A percentile compares a stretch with the other conserved stretches of the same genome.
Conservation (phyloP, 2,888 invertebrate species). For the Microctonus aethiopoides region DNA sequence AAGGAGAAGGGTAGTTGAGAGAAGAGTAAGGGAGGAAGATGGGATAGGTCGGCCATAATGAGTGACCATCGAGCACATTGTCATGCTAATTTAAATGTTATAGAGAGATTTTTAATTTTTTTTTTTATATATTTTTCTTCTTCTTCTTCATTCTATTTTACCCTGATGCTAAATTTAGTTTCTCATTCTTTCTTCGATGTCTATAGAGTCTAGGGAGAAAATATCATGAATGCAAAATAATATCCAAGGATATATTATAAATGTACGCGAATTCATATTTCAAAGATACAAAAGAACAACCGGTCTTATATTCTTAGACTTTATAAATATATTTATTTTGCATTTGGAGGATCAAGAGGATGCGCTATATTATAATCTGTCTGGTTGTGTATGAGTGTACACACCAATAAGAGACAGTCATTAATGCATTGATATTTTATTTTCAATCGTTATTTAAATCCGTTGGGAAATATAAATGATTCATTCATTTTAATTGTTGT, state of each 20-base stretch:
- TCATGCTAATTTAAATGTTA: conserved; percentile 60
- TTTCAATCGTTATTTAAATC: conserved; percentile 25
- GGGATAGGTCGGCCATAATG: conserved; percentile 57
- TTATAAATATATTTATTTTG: too few species aligned
- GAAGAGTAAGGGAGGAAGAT: conserved; percentile 37
- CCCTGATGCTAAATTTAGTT: conserved; percentile 4
- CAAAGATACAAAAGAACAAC: too few species aligned
- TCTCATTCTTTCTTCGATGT: conserved; percentile 20
- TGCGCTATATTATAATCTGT: conserved; percentile 25
- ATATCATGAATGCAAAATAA: conserved; percentile 40
- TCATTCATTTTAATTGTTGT: conserved; percentile 31
- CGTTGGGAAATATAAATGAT: conserved; percentile 4
- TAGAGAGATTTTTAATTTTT: conserved; percentile 48
- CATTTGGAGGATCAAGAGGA: too few species aligned
- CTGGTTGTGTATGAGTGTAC: conserved; percentile 10
- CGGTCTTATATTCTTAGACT: conserved; percentile 55
- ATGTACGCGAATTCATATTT: too few species aligned
- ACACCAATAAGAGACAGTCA: conserved; percentile 44
- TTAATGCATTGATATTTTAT: conserved; percentile 36
- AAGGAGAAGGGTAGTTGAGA: conserved; percentile 18
- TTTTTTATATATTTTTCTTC: conserved; percentile 29
- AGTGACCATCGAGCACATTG: conserved; percentile 63
- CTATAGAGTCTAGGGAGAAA: conserved; percentile 46
- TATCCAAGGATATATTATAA: conserved; percentile 45
- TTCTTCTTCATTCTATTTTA: conserved; percentile 9